Evolutionary conservation across 2,797 vertebrate genomes (phyloP).

Genomic region (Alfaro cultratus): DNA sequence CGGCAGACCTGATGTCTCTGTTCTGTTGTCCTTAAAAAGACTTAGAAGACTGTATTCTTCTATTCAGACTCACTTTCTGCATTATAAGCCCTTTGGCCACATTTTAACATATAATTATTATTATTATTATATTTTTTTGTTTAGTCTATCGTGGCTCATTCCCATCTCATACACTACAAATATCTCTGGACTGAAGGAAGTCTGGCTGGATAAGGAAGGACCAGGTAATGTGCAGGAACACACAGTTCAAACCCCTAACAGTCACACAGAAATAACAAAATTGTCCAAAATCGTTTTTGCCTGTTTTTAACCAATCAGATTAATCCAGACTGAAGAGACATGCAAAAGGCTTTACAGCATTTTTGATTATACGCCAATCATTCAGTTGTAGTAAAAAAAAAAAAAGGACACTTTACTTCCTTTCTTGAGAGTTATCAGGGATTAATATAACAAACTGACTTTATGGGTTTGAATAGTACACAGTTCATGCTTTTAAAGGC

Average conservation of each 20-base stretch:
- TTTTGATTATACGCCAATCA: neutral
- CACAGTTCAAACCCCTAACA: neutral
- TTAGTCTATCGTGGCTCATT: slow-evolving; percentile 9
- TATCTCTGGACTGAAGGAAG: accelerated
- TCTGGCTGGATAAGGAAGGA: neutral
- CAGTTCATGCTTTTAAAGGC: neutral
- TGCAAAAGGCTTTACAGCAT: neutral
- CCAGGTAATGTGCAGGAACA: slow-evolving; percentile 20
- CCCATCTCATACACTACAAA: neutral
- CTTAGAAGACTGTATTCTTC: neutral
- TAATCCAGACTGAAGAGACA: neutral
- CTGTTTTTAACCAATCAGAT: neutral
- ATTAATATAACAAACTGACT: neutral
- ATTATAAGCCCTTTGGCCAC: neutral
- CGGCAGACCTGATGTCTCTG: neutral
- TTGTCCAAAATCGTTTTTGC: neutral
- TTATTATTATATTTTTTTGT: neutral
- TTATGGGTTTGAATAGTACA: neutral
- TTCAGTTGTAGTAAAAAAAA: neutral
- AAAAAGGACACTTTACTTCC: neutral
- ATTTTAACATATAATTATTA: neutral
- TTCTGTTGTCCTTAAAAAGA: neutral
- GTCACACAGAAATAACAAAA: neutral
- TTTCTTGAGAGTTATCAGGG: neutral
- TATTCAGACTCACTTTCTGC: neutral